These are phyloP conservation scores for Pseudochaenichthys georgianus DNA, from an alignment of 2,797 vertebrate species.

Conservation along the genomic window DNA sequence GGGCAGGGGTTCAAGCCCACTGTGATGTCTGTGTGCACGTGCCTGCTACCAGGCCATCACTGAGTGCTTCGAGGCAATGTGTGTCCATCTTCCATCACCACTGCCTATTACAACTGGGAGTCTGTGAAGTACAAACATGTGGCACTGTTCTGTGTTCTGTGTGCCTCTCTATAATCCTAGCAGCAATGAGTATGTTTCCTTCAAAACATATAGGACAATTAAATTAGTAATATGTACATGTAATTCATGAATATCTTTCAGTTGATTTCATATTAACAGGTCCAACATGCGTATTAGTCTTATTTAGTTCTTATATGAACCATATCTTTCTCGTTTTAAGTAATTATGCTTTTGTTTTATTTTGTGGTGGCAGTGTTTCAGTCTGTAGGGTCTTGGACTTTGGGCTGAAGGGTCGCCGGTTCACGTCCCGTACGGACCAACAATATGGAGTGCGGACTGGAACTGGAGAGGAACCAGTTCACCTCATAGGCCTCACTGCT, in stretches of 20 bases:
- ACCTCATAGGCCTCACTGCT: too few species aligned
- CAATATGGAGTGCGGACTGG: too few species aligned
- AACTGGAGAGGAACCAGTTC: too few species aligned
- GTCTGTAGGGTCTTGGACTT: too few species aligned
- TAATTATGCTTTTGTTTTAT: neutral
- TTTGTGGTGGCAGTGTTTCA: too few species aligned
- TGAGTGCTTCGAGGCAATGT: conserved; percentile 22
- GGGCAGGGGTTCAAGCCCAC: too few species aligned
- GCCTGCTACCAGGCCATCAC: neutral
- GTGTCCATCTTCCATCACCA: conserved; percentile 12
- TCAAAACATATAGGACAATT: neutral
- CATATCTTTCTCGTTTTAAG: conserved; percentile 14
- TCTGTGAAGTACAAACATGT: neutral
- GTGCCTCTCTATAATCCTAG: neutral
- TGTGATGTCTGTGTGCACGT: too few species aligned
- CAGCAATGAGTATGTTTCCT: neutral
- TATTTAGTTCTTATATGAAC: conserved; percentile 8
- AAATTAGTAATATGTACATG: too few species aligned
- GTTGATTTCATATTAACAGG: too few species aligned
- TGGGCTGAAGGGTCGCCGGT: too few species aligned
- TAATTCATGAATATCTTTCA: too few species aligned
- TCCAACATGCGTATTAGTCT: neutral
- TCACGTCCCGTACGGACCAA: too few species aligned
- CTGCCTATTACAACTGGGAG: neutral
- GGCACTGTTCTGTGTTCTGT: neutral